Evolutionary conservation across 2,113 vertebrate genomes (phyloP), one percentile per base, ranked within the genome.

Genomic region (Sula dactylatra): DNA sequence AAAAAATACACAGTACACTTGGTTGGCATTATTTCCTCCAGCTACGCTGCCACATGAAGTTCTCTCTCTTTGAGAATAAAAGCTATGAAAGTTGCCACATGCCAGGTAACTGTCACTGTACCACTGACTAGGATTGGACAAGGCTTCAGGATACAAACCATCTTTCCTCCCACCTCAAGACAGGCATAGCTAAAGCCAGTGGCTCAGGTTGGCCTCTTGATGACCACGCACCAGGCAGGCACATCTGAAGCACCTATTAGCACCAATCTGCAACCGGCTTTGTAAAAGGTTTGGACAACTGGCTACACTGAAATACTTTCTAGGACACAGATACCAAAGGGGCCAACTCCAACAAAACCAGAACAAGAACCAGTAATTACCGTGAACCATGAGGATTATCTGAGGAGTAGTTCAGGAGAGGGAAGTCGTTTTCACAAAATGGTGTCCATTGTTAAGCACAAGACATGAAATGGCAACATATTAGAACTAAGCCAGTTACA

Each of bases 131-230:
- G 11, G 55, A 45, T 0, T 19, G 64, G 29, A 34, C 13, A 12
- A 49, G 20, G 45, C 17, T 67, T 40, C 16, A 59, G 40, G 32
- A 22, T 3, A n/a, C 5, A 25, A 4, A 5, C 0, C 0, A 0
- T 7, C 42, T 15, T 36, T 49, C 42, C 34, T 77, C 27, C n/a
- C 6, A 5, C 19, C 3, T 22, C 62, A 42, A 12, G 25, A 32
- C 27, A 38, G 65, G 34, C 45, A 29, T 2, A 59, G n/a, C 16
- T 21, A 21, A 36, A 65, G 25, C 5, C 27, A 21, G 27, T 2
- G 7, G 42, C 38, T 71, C 15, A 21, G 7, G 27, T 1, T 7
- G 14, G 55, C 32, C 32, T 66, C 50, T 11, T 26, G 25, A 26
- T 24, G 38, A 40, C 17, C 38, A 26, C 0, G 1, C 15, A 62